Percentiles rank a stretch among this genome's conserved stretches.
Conservation (phyloP, 2,888 invertebrate genomes). For the Resseliella maxima region DNA sequence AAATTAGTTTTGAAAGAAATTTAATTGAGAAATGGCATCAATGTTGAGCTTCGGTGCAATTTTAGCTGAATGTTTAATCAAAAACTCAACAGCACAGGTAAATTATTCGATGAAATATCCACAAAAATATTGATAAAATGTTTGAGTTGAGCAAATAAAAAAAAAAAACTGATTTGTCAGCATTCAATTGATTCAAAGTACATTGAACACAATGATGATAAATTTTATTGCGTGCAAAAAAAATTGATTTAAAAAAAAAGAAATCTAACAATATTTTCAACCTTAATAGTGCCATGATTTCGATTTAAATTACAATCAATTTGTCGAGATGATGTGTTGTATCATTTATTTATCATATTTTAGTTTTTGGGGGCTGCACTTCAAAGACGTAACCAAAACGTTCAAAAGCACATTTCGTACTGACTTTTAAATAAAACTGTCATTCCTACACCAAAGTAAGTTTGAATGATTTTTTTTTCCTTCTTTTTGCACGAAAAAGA, state of each 20-base stretch:
- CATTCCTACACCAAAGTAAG: constrained; percentile 85
- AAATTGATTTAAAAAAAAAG: background rate
- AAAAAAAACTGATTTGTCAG: background rate
- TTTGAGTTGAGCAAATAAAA: background rate
- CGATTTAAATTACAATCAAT: background rate
- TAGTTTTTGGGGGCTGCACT: constrained; percentile 70
- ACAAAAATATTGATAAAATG: background rate
- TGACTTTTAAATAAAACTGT: constrained; percentile 84
- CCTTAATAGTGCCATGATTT: no score
- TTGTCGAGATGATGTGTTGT: background rate
- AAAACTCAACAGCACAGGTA: constrained; percentile 81
- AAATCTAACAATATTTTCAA: no score
- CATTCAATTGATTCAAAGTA: background rate
- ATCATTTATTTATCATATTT: constrained; percentile 59
- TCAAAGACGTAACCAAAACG: constrained; percentile 84
- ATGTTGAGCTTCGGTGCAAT: constrained; percentile 79
- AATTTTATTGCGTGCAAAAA: background rate
- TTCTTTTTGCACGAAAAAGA: background rate
- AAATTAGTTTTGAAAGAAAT: constrained; percentile 2
- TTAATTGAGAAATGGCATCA: constrained; percentile 77
- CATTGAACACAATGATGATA: background rate
- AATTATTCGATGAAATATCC: constrained; percentile 61
- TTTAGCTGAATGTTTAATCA: constrained; percentile 76
- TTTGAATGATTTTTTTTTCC: background rate
- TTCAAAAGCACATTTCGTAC: constrained; percentile 96